Evolutionary conservation across 2,113 vertebrate genomes (phyloP).

Genomic region (Toxotes jaculatrix): DNA sequence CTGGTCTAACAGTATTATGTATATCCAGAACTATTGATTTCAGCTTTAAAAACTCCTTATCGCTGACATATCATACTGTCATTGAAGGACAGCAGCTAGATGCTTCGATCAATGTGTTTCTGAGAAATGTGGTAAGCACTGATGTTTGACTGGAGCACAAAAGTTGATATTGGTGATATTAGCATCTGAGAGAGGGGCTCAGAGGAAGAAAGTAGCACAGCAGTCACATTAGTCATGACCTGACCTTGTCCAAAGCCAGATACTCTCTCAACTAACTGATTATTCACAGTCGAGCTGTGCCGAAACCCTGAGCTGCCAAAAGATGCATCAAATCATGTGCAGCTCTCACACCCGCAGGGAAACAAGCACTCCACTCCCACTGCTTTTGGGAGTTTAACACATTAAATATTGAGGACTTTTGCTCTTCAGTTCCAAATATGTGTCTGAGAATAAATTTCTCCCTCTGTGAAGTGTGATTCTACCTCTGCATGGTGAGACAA

Average conservation of each 20-base stretch:
- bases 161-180: too few species aligned
- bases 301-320: constrained; percentile 28
- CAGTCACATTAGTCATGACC: neutral
- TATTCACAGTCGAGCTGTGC: neutral
- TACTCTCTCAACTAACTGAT: neutral
- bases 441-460: neutral
- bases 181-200: neutral
- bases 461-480: neutral
- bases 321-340: constrained; percentile 13
- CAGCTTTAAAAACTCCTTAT: neutral
- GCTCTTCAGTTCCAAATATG: neutral
- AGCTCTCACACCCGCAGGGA: neutral
- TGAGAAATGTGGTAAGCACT: neutral
- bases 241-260: constrained; percentile 5
- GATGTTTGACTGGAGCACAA: too few species aligned
- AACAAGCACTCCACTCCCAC: neutral
- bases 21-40: neutral
- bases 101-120: too few species aligned
- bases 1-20: too few species aligned
- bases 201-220: neutral
- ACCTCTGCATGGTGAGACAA: neutral
- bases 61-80: neutral
- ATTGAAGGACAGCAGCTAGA: neutral
- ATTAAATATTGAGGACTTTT: neutral
- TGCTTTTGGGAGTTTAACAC: neutral